A percentile compares a stretch with the other conserved stretches of the same genome.
These are phyloP conservation scores for Ischnus inquisitorius DNA, from an alignment of 2,888 invertebrate genomes.

Conservation along the genomic window DNA sequence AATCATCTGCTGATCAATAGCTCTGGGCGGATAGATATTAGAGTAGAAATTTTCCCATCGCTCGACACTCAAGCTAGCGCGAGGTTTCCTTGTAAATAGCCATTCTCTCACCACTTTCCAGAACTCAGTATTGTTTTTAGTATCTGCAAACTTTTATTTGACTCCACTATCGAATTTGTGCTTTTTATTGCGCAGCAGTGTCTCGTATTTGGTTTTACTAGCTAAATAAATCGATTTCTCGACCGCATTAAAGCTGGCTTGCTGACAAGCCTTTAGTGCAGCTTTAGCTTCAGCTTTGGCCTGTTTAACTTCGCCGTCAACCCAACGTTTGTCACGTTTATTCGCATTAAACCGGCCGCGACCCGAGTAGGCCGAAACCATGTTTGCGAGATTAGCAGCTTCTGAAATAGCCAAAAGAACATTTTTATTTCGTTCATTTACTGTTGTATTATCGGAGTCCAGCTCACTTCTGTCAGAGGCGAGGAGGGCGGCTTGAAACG, in stretches of 20 bases:
- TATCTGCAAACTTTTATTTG: slow-evolving; percentile 10
- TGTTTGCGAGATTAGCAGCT: not conserved
- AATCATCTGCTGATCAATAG: no score
- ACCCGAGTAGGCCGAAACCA: slow-evolving; percentile 8
- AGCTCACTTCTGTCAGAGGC: not conserved
- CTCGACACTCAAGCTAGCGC: not conserved
- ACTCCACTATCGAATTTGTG: not conserved
- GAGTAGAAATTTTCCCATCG: slow-evolving; percentile 26
- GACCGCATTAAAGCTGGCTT: not conserved
- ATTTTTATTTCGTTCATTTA: not conserved
- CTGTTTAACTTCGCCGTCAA: not conserved
- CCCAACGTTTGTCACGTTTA: slow-evolving; percentile 4
- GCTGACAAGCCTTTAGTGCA: slow-evolving; percentile 11
- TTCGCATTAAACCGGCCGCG: not conserved
- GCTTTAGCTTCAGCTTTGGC: slow-evolving; percentile 16
- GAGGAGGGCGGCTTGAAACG: not conserved
- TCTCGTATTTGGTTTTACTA: not conserved
- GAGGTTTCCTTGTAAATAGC: not conserved
- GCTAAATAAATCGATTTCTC: not conserved
- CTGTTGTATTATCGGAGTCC: not conserved
- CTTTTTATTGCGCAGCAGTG: slow-evolving; percentile 9
- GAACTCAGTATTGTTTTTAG: not conserved
- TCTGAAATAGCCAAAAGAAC: not conserved
- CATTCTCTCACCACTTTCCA: slow-evolving; percentile 24
- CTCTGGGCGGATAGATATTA: slow-evolving; percentile 21